A percentile compares a stretch with the other conserved stretches of the same genome.
phyloP scores from a whole-genome alignment of 2,797 vertebrate genomes.

The Toxotes lorentzi region DNA sequence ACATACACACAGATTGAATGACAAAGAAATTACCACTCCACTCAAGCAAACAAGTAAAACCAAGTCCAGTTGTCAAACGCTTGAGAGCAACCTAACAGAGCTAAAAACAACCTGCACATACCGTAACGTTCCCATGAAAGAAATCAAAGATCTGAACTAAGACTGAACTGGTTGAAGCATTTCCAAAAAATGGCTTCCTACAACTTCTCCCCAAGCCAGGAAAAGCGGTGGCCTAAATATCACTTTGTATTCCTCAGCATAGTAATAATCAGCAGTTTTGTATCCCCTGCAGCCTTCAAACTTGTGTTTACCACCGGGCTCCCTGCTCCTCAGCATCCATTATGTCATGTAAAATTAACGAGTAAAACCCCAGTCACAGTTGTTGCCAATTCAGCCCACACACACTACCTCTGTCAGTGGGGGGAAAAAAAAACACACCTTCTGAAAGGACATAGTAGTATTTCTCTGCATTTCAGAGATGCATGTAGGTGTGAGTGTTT shows the following conservation, averaged over 20 bases:
- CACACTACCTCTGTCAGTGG: constrained; percentile 25
- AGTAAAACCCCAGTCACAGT: constrained; percentile 52
- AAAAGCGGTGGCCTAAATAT: constrained; percentile 46
- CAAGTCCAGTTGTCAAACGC: background rate
- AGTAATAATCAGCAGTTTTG: constrained; percentile 62
- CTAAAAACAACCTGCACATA: constrained; percentile 17
- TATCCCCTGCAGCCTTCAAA: constrained; percentile 53
- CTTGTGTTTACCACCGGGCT: constrained; percentile 55
- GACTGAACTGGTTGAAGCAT: constrained; percentile 9
- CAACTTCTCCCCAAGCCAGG: constrained; percentile 18
- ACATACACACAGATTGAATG: background rate
- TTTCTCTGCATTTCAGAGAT: constrained; percentile 8
- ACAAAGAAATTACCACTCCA: background rate
- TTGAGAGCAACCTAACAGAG: background rate
- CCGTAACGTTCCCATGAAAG: background rate
- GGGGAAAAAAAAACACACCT: constrained; percentile 24
- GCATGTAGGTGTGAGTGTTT: background rate
- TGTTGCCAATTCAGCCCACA: constrained; percentile 56
- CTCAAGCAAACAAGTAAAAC: constrained; percentile 14
- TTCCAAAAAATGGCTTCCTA: constrained; percentile 12
- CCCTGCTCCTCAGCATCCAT: constrained; percentile 56
- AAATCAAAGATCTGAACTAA: constrained; percentile 15
- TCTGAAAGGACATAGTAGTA: background rate
- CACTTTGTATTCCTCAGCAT: constrained; percentile 43
- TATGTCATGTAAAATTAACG: constrained; percentile 67